These are phyloP conservation scores for Alectura lathami DNA, from an alignment of 2,113 vertebrate species.

Conservation along the genomic window DNA sequence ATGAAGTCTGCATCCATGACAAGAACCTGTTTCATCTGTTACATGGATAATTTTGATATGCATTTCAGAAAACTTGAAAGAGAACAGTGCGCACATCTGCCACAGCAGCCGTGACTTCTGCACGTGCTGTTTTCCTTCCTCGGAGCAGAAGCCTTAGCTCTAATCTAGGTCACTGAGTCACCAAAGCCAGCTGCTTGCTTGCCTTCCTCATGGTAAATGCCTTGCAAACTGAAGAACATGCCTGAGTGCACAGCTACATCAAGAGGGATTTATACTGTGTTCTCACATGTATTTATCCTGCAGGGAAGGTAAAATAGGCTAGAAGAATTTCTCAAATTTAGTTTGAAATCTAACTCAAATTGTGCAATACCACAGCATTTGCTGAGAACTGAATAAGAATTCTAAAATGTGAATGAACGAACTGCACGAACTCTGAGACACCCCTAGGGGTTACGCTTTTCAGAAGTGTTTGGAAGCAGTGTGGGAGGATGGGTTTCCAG, in stretches of 20 bases:
- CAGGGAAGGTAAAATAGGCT: neutral
- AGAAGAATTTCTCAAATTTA: neutral
- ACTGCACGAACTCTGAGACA: neutral
- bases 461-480: neutral
- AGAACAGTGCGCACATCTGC: neutral
- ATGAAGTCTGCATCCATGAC: neutral
- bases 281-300: neutral
- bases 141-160: neutral
- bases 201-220: neutral
- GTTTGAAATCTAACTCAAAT: neutral
- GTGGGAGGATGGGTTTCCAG: neutral
- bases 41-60: neutral
- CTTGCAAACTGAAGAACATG: neutral
- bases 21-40: neutral
- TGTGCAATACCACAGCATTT: neutral
- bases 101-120: neutral
- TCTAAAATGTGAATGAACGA: neutral
- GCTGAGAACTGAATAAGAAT: neutral
- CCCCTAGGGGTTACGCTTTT: accelerated
- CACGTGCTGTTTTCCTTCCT: neutral
- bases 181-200: neutral
- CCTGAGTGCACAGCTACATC: neutral
- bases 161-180: neutral
- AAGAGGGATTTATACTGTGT: too few relatives aligned
- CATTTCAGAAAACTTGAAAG: neutral